Percentiles rank a stretch among this genome's conserved stretches.
phyloP scores from a whole-genome alignment of 2,113 vertebrate genomes.

The Prietella phreatophila region DNA sequence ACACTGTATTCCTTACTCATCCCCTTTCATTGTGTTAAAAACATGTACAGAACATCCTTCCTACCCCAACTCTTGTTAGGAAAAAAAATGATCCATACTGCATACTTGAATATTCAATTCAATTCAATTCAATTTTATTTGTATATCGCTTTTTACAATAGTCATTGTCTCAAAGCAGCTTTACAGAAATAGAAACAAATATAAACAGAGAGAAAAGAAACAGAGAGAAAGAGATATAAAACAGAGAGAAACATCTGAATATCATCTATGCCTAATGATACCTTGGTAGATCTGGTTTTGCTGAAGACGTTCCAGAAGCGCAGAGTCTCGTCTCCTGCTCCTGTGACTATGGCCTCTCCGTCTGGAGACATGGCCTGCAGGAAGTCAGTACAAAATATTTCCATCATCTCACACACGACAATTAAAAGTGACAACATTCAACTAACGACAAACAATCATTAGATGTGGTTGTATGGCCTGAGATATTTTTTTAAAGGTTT shows the following conservation, averaged over 20 bases:
- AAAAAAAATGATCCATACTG: not conserved
- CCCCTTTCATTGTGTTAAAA: not conserved
- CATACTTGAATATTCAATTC: too few relatives aligned
- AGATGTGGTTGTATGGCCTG: not conserved
- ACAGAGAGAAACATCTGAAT: too few relatives aligned
- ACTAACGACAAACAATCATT: not conserved
- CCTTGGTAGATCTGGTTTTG: conserved; percentile 97
- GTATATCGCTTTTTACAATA: too few relatives aligned
- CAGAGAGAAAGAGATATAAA: too few relatives aligned
- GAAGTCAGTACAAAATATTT: conserved; percentile 18
- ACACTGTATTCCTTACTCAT: not conserved
- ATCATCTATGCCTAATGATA: conserved; percentile 44
- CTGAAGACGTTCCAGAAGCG: conserved; percentile 99
- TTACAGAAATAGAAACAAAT: too few relatives aligned
- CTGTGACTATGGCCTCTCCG: conserved; percentile 95
- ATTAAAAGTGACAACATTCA: not conserved
- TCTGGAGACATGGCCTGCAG: conserved; percentile 95
- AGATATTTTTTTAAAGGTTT: not conserved
- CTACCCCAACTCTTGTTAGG: not conserved
- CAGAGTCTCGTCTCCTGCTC: conserved; percentile 94
- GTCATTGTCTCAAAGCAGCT: too few relatives aligned
- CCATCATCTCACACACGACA: not conserved
- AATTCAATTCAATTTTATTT: too few relatives aligned
- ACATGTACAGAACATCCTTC: not conserved
- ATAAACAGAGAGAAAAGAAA: too few relatives aligned